Conservation (phyloP, 1,140 invertebrate genomes). For the Diprion similis region DNA sequence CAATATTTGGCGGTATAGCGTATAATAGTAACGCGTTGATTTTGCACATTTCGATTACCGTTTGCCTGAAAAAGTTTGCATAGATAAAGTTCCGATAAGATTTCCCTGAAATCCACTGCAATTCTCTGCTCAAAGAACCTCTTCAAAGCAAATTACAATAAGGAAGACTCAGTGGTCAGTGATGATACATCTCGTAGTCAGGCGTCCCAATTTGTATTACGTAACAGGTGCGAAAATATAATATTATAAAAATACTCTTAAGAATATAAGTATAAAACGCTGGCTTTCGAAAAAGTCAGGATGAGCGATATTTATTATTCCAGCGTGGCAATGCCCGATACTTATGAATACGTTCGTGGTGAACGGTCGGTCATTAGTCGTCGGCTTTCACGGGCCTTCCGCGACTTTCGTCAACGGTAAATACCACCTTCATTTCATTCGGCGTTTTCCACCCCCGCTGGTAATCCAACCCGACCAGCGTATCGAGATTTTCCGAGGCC, state of each 20-base stretch:
- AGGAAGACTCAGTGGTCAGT: background rate
- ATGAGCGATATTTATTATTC: no score
- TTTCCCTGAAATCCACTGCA: no score
- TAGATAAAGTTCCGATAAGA: no score
- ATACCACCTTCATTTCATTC: slow-evolving; percentile 31
- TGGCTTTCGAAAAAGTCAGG: background rate
- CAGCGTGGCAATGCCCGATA: background rate
- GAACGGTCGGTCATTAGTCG: background rate
- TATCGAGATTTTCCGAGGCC: background rate
- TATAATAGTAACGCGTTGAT: no score
- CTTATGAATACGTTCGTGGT: background rate
- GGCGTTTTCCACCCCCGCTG: slow-evolving; percentile 23
- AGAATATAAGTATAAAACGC: no score
- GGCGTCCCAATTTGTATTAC: background rate
- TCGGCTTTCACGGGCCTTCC: slow-evolving; percentile 2
- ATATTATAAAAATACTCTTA: background rate
- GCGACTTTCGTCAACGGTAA: slow-evolving; percentile 20
- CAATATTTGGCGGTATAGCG: no score
- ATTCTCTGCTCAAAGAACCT: no score
- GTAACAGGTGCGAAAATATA: background rate
- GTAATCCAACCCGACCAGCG: slow-evolving; percentile 23
- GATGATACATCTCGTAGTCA: background rate
- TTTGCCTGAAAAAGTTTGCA: no score
- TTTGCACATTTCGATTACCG: no score
- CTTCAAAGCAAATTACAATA: no score